Conservation (phyloP, 2,113 vertebrate species). For the Eira barbara region DNA sequence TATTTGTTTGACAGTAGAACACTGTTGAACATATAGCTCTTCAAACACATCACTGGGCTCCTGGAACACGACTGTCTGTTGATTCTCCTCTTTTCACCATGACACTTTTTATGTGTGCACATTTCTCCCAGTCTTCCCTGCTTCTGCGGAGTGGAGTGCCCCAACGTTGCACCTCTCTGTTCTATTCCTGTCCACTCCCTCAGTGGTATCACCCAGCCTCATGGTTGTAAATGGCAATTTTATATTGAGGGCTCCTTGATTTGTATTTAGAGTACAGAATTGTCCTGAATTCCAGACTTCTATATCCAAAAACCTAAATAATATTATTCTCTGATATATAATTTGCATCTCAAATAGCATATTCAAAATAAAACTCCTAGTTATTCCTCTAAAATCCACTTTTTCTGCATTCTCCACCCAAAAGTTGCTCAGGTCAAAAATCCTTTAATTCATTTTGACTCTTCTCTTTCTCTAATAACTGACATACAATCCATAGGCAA, state of each 20-base stretch:
- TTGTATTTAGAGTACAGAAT: neutral
- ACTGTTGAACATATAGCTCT: neutral
- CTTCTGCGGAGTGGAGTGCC: neutral
- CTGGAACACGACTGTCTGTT: neutral
- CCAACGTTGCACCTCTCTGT: neutral
- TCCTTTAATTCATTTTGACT: neutral
- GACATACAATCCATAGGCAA: neutral
- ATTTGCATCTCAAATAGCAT: neutral
- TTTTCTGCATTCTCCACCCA: neutral
- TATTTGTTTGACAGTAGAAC: neutral
- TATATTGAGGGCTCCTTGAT: neutral
- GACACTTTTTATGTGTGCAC: neutral
- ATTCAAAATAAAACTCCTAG: neutral
- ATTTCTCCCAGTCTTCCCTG: neutral
- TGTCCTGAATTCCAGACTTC: neutral
- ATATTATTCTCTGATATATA: neutral
- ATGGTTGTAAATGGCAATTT: neutral
- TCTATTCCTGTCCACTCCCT: neutral
- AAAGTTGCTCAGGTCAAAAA: neutral
- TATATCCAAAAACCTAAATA: neutral
- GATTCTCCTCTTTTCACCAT: neutral
- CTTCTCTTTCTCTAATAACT: neutral
- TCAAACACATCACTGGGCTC: neutral
- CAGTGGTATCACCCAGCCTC: neutral
- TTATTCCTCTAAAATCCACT: neutral